These are phyloP conservation scores for Lagorchestes hirsutus DNA, from an alignment of 2,797 vertebrate genomes.

Conservation along the genomic window DNA sequence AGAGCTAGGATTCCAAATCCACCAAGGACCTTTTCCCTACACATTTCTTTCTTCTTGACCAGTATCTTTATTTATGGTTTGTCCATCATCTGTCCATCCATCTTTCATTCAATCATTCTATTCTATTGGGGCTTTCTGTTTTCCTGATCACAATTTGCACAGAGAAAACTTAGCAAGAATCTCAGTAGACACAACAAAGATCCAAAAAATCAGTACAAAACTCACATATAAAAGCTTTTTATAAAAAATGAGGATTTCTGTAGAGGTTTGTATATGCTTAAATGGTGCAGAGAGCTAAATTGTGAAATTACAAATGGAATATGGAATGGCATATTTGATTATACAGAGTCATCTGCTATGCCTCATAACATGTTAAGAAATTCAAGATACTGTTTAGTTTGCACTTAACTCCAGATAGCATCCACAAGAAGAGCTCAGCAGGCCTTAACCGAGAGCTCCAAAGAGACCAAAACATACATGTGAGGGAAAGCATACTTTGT, in stretches of 20 bases:
- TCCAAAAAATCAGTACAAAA: constrained; percentile 71
- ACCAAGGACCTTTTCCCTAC: neutral
- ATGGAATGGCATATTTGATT: constrained; percentile 79
- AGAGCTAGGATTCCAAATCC: neutral
- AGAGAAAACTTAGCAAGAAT: constrained; percentile 73
- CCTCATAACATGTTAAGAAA: constrained; percentile 73
- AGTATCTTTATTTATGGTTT: neutral
- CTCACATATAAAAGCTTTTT: constrained; percentile 76
- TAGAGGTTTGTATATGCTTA: constrained; percentile 76
- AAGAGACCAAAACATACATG: neutral
- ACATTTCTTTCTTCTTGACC: neutral
- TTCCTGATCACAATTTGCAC: neutral
- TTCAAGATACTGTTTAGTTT: constrained; percentile 67
- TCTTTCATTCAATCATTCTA: neutral
- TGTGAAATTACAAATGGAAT: constrained; percentile 80
- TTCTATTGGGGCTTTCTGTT: neutral
- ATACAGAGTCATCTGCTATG: constrained; percentile 72
- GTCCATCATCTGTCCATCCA: neutral
- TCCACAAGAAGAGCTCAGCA: neutral
- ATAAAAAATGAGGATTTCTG: constrained; percentile 73
- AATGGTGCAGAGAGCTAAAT: constrained; percentile 78
- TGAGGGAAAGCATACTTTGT: rapidly evolving
- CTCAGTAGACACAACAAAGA: constrained; percentile 78
- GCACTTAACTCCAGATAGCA: constrained; percentile 33
- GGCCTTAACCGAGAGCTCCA: neutral